Conservation (phyloP, 2,113 vertebrate species). For the Leuciscus idus region DNA sequence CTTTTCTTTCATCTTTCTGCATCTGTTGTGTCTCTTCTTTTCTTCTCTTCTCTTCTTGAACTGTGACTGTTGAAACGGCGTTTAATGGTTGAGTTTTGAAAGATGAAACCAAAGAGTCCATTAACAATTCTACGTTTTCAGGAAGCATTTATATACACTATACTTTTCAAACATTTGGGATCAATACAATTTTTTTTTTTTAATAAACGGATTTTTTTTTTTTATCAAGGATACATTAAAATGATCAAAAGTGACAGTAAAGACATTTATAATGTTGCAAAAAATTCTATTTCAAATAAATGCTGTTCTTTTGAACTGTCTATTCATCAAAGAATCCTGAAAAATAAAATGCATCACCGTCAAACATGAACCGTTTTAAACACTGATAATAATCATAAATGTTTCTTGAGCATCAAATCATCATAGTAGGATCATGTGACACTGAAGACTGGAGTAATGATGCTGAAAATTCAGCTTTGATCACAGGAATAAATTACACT, state of each 20-base stretch:
- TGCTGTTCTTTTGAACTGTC: not conserved
- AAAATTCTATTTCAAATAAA: not conserved
- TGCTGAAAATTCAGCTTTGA: not conserved
- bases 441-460: not conserved
- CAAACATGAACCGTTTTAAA: not conserved
- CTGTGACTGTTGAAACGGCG: not conserved
- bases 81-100: not conserved
- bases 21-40: constrained; percentile 47
- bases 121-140: not conserved
- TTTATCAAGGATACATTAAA: not conserved
- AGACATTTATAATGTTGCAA: not conserved
- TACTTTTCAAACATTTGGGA: too few species aligned
- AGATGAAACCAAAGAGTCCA: not conserved
- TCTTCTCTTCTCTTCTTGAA: constrained; percentile 1
- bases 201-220: too few species aligned
- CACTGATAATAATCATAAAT: not conserved
- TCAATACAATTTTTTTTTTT: too few species aligned
- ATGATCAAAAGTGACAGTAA: not conserved
- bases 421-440: not conserved
- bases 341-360: not conserved
- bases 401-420: not conserved
- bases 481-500: not conserved
- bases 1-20: constrained; percentile 18
- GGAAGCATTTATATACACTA: not conserved
- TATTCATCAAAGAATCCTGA: not conserved